These are phyloP conservation scores for Desmophyllum pertusum DNA, from an alignment of 92 coral and sea anemone species.

Conservation along the genomic window DNA sequence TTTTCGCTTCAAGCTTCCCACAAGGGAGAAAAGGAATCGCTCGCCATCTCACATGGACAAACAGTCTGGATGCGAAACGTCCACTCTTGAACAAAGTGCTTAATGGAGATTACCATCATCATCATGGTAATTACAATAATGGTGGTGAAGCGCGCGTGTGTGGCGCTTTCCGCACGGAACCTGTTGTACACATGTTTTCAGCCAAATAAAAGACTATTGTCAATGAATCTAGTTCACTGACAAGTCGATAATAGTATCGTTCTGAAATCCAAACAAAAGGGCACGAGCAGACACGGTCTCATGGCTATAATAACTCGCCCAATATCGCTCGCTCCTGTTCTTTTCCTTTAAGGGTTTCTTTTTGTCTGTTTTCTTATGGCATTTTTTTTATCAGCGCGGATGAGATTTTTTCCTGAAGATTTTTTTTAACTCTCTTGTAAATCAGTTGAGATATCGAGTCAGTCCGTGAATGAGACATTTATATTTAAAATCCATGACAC, in stretches of 20 bases:
- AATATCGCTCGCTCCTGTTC: not conserved
- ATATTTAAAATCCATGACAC: not conserved
- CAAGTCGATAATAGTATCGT: constrained; percentile 17
- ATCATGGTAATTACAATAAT: constrained; percentile 30
- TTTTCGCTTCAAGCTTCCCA: not conserved
- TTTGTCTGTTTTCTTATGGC: not conserved
- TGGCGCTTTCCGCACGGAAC: constrained; percentile 20
- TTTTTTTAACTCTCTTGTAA: not conserved
- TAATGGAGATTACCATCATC: constrained; percentile 16
- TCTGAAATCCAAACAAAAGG: constrained; percentile 27
- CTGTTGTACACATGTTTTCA: constrained; percentile 43
- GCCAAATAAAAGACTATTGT: constrained; percentile 23
- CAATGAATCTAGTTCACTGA: not conserved
- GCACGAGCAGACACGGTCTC: constrained; percentile 23
- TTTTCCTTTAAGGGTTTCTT: not conserved
- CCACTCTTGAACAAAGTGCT: constrained; percentile 4
- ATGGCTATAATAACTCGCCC: not conserved
- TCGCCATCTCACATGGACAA: constrained; percentile 7
- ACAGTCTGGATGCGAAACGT: constrained; percentile 17
- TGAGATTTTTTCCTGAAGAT: not conserved
- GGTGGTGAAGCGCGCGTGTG: constrained; percentile 2
- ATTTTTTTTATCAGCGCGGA: not conserved
- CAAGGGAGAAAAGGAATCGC: not conserved
- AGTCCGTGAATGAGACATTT: not conserved
- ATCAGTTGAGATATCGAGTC: not conserved